Evolutionary conservation across 2,113 vertebrate species (phyloP), one percentile per base, ranked within the genome.

Genomic region (Ophiodon elongatus): DNA sequence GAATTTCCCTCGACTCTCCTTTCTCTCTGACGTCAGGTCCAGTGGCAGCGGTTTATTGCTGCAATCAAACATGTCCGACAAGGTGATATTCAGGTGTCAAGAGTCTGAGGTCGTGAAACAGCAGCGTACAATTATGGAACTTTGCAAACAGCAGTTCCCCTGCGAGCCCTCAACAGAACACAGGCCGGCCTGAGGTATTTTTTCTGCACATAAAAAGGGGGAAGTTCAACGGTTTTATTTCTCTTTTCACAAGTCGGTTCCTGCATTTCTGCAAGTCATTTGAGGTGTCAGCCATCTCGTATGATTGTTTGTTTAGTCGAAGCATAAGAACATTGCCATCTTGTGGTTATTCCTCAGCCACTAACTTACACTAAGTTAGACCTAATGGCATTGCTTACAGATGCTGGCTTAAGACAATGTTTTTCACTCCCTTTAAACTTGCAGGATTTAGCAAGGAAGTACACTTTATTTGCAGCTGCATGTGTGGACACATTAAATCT

Each of bases 311-410:
- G 82, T 87, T 87, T 80, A 64, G 84, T 73, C 57, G 82, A 45
- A 79, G 80, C 76, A 94, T 79, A 92, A 90, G 80, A 93, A 95
- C 93, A 94, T 93, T 93, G 93, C 94, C 94, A 94, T 91, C 94
- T 95, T 93, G 93, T 96, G 95, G 94, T 91, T 92, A 88, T 79
- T 73, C 76, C 50, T 67, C 41, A 79, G 37, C 77, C 37, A 85
- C 66, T 54, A 73, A 89, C 81, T 82, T 19, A 82, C 50, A 87
- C 39, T 47, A 47, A 90, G 83, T 84, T 54, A 83, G 63, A 88
- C 83, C 67, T 64, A 75, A 31, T n/a, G 3, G 65, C 35, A 69
- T 52, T 78, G 71, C 1, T 3, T 62, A 31, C 67, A 73, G 29
- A 62, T 29, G 8, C 67, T 57, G 33, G n/a, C 45, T 63, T 80